Base-by-base conservation (phyloP, 23 tunicate genomes). In the Halocynthia aurantium region DNA sequence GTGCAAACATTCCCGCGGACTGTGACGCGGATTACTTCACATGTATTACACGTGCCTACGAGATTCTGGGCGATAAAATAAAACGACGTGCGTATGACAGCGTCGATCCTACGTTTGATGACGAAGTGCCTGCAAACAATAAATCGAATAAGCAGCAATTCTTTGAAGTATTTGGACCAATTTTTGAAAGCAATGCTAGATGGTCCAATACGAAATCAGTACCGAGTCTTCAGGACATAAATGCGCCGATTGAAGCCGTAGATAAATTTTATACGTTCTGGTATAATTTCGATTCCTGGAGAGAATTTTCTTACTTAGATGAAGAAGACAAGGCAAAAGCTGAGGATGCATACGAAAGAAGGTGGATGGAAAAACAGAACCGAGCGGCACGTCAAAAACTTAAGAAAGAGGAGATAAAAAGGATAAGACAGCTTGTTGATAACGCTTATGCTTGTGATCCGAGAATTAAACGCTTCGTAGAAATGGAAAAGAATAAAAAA, bases 281-380 rank as follows among this genome's bases (percentile, higher is more conserved):
- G 98, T 93, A 87, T 77, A 84, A 87, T 56, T 87, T 93, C 53
- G 84, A 93, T 57, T 93, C 98, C 6, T 93, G 98, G 98, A 66
- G 98, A 61, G 98, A 93, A 69, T 93, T 80, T 81, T 87, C 93
- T 6, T 87, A 87, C 61, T 53, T 75, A 44, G 98, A 93, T 76
- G 93, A 93, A 67, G 98, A 87, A 68, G 87, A 93, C 57, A 87
- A 87, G 70, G 94, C 84, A 61, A 83, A 85, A 64, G 98, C 94
- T 13, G 93, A 93, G 87, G 98, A 93, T 56, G 93, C 93, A 6
- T 87, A 83, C 57, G 98, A 93, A 75, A 76, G 98, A 8, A 74
- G 98, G 6, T 87, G 93, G 93, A 93, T 93, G 89, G 98, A 93
- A 62, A 93, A 93, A 53, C 89, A 93, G 51, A 93, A 93, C 58